Base-by-base conservation (phyloP, 2,113 vertebrate genomes). In the Oryzias curvinotus region DNA sequence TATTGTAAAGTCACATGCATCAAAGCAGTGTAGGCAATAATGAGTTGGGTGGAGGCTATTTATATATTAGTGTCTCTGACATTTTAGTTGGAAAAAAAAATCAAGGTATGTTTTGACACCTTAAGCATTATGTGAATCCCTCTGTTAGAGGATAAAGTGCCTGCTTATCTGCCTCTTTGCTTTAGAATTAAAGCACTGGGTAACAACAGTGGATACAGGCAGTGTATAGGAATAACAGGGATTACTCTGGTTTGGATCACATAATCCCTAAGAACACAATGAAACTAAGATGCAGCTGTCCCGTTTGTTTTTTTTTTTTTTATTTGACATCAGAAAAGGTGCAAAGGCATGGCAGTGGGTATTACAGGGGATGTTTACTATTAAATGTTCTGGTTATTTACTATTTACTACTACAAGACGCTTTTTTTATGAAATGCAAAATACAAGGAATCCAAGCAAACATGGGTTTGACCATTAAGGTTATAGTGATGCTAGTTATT, bases 81-180 rank as follows among this genome's bases (percentile, higher is more conserved):
- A 63, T 56, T 52, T 78, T 62, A 60, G 71, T 82, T 23, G 21
- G 58, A 53, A 65, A 82, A 67, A 82, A 67, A 70, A 74, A 78
- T 77, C 83, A 81, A 61, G 52, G 51, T 57, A 23, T 83, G 75
- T 75, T 75, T 80, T 59, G n/a, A 80, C 72, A 82, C 65, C 70
- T 68, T 56, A 63, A 52, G 70, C 65, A 51, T 69, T 50, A 83
- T 62, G 64, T 68, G 59, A 80, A 84, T 75, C 71, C 14, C 65
- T 68, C 78, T 84, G 72, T 84, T 80, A 45, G 48, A 53, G 62
- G 63, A 82, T 80, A 63, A 63, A 59, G 55, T 61, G 17, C 43
- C 68, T 75, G 66, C 63, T 85, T 74, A 79, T 75, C 64, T 80
- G 66, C 44, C 18, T 26, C 30, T 72, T 62, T 60, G 69, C 60